phyloP scores from a whole-genome alignment of 1,140 invertebrate species.

The Gryon sp. region DNA sequence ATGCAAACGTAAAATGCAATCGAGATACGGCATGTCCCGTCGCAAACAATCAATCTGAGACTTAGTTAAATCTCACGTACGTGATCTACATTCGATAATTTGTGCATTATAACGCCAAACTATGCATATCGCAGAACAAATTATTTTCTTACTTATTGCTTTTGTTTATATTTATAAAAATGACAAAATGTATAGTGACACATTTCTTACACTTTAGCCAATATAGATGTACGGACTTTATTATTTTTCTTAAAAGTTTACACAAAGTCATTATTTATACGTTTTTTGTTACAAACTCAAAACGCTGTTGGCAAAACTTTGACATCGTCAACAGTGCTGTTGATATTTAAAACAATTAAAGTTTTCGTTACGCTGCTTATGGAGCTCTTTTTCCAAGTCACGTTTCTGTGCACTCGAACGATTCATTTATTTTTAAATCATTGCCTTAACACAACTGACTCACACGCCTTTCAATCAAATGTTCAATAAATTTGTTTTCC shows the following conservation, averaged over 20 bases:
- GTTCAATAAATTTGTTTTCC: no score
- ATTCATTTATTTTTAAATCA: no score
- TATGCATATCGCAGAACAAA: constrained; percentile 19
- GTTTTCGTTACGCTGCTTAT: constrained; percentile 28
- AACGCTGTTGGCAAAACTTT: constrained; percentile 24
- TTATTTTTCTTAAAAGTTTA: neutral
- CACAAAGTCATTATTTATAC: neutral
- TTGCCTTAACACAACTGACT: no score
- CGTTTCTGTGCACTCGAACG: constrained; percentile 21
- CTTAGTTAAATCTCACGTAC: constrained; percentile 49
- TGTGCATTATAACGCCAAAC: constrained; percentile 27
- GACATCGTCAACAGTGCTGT: constrained; percentile 33
- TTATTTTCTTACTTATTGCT: constrained; percentile 6
- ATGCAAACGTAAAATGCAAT: neutral
- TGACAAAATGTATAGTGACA: no score
- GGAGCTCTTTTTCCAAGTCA: constrained; percentile 43
- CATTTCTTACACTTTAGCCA: neutral
- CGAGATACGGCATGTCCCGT: constrained; percentile 48
- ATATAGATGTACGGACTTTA: constrained; percentile 3
- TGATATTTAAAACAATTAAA: constrained; percentile 30
- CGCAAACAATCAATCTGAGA: constrained; percentile 28
- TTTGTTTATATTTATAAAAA: constrained; percentile 6
- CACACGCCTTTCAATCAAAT: no score
- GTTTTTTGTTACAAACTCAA: neutral
- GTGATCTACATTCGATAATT: constrained; percentile 46